These are phyloP conservation scores for Mungos mungo DNA, from an alignment of 2,113 vertebrate genomes.

Conservation along the genomic window DNA sequence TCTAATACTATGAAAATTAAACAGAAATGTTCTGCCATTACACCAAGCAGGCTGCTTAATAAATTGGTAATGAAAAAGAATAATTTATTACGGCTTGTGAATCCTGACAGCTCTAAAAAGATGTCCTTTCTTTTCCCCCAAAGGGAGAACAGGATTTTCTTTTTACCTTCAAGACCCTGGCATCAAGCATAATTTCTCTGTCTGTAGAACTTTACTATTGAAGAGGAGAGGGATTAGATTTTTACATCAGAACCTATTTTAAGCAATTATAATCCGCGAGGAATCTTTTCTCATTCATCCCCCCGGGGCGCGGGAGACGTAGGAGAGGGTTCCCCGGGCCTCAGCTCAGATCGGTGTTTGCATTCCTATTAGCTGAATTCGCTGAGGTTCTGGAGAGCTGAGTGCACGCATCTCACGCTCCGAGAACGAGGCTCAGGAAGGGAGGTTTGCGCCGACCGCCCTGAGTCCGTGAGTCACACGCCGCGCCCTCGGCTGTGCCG, in stretches of 20 bases:
- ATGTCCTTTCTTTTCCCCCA: constrained; percentile 86
- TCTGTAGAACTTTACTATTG: constrained; percentile 85
- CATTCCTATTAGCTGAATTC: constrained; percentile 77
- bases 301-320: constrained; percentile 77
- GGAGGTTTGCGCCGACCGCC: background rate
- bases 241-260: constrained; percentile 86
- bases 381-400: constrained; percentile 70
- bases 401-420: background rate
- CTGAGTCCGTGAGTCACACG: rapidly evolving
- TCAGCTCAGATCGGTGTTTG: constrained; percentile 79
- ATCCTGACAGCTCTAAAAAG: constrained; percentile 89
- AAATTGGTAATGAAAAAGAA: constrained; percentile 89
- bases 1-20: constrained; percentile 85
- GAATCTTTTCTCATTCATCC: constrained; percentile 80
- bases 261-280: constrained; percentile 85
- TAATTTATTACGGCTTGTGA: constrained; percentile 89
- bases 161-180: constrained; percentile 82
- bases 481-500: rapidly evolving
- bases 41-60: constrained; percentile 87
- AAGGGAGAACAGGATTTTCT: constrained; percentile 82
- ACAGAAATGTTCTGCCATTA: constrained; percentile 86
- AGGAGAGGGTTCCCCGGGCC: constrained; percentile 70
- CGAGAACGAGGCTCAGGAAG: background rate
- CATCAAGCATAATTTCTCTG: constrained; percentile 85
- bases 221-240: constrained; percentile 79